Evolutionary conservation across 2,888 invertebrate genomes (phyloP).

Genomic region (Apamea epomidion): DNA sequence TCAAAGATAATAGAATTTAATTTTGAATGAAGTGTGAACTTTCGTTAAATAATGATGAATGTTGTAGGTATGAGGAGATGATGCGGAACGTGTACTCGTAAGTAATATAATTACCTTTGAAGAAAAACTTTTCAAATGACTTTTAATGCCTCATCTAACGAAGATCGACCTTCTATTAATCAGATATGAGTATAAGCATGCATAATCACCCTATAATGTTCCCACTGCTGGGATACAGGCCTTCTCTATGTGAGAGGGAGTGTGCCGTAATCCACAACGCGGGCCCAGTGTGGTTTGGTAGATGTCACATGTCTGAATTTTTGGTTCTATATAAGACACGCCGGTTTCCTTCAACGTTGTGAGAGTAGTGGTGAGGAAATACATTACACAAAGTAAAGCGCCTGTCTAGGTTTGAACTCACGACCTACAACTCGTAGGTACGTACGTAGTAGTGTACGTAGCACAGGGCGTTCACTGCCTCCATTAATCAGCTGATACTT

Average conservation of each 20-base stretch:
- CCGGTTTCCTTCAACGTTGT: not conserved
- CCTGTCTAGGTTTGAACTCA: too few species aligned
- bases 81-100: constrained; percentile 50
- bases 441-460: too few species aligned
- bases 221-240: not conserved
- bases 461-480: not conserved
- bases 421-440: not conserved
- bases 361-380: too few species aligned
- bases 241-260: not conserved
- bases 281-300: not conserved
- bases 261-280: not conserved
- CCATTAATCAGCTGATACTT: not conserved
- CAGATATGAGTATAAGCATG: not conserved
- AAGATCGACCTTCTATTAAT: not conserved
- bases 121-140: not conserved
- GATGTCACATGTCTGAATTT: not conserved
- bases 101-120: not conserved
- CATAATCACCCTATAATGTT: not conserved
- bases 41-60: constrained; percentile 63
- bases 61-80: constrained; percentile 41
- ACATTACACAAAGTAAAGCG: too few species aligned
- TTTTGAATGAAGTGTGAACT: constrained; percentile 73
- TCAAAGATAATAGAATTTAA: constrained; percentile 77
- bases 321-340: not conserved
- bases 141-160: not conserved